Conservation (phyloP, 2,888 invertebrate species). For the Phalangium opilio region DNA sequence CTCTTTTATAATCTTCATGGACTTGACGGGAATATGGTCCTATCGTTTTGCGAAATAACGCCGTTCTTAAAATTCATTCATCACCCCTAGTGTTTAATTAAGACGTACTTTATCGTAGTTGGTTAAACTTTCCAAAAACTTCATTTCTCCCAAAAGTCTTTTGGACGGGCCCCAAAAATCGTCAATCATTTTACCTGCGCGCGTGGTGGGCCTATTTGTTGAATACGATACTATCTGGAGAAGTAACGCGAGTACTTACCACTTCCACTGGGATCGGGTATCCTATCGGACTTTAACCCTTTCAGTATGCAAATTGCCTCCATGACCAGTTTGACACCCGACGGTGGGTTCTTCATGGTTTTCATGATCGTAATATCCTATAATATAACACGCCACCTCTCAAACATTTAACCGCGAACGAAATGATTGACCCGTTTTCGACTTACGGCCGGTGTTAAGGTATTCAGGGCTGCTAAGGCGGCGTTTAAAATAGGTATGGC, state of each 20-base stretch:
- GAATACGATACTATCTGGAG: no score
- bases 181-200: slow-evolving; percentile 61
- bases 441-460: slow-evolving; percentile 55
- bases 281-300: slow-evolving; percentile 73
- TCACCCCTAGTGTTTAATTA: background rate
- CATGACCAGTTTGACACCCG: slow-evolving; percentile 75
- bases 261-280: slow-evolving; percentile 48
- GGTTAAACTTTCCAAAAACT: slow-evolving; percentile 76
- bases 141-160: slow-evolving; percentile 79
- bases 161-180: slow-evolving; percentile 88
- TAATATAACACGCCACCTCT: background rate
- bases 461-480: slow-evolving; percentile 78
- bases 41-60: background rate
- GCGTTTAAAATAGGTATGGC: slow-evolving; percentile 87
- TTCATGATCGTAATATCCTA: slow-evolving; percentile 89
- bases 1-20: slow-evolving; percentile 41
- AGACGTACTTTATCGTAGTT: slow-evolving; percentile 56
- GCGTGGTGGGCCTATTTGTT: no score
- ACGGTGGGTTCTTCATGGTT: slow-evolving; percentile 94
- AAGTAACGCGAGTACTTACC: slow-evolving; percentile 3
- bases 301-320: slow-evolving; percentile 89
- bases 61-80: background rate
- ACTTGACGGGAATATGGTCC: slow-evolving; percentile 65
- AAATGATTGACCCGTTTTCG: background rate
- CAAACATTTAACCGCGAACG: background rate